Percentiles rank a stretch among this genome's conserved stretches.
Evolutionary conservation across 2,113 vertebrate genomes (phyloP).

Genomic region (Emydocephalus ijimae): DNA sequence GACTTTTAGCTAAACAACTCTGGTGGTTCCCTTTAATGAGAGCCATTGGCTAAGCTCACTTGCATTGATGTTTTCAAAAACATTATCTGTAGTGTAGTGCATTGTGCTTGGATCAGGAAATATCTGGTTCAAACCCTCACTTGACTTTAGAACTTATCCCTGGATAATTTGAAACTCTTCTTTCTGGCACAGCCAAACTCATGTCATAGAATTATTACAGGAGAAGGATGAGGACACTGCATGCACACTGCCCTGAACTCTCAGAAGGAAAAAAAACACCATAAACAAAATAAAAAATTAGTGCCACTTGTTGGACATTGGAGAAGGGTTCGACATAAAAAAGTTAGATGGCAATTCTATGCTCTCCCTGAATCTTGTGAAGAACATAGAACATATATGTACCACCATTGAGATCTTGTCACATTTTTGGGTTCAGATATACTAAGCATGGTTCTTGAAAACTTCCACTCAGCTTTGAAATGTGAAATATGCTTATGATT

Average conservation of each 20-base stretch:
- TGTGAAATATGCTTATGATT: not conserved
- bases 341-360: not conserved
- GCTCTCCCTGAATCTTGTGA: not conserved
- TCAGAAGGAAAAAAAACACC: not conserved
- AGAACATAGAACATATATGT: not conserved
- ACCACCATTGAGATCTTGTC: not conserved
- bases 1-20: not conserved
- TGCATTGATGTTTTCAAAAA: not conserved
- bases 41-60: not conserved
- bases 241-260: not conserved
- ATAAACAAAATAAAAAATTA: not conserved
- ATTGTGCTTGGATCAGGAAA: not conserved
- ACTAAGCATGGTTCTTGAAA: not conserved
- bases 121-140: not conserved
- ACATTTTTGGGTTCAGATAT: not conserved
- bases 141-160: not conserved
- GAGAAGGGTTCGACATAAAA: not conserved
- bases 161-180: not conserved
- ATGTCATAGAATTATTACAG: not conserved
- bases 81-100: not conserved
- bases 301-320: not conserved
- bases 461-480: not conserved
- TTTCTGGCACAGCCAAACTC: not conserved
- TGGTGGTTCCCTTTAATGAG: not conserved
- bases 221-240: not conserved